phyloP scores from a whole-genome alignment of 1,140 invertebrate genomes.

The Drosophila auraria region DNA sequence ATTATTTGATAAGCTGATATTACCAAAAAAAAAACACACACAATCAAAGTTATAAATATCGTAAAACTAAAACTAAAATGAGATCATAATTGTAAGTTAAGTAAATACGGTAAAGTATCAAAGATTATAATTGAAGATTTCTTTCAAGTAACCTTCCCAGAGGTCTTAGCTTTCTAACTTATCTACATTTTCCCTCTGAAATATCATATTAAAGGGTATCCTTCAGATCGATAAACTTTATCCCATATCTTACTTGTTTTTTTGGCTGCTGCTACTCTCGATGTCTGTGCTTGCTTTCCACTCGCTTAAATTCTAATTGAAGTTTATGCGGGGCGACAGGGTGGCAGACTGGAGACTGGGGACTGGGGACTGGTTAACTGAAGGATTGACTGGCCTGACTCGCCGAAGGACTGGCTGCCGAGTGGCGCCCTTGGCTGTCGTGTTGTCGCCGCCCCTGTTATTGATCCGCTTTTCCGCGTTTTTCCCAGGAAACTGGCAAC shows the following conservation, averaged over 20 bases:
- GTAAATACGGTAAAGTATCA: not conserved
- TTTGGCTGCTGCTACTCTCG: constrained; percentile 10
- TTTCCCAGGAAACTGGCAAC: constrained; percentile 59
- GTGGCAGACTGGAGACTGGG: constrained; percentile 1
- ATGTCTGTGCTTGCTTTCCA: constrained; percentile 43
- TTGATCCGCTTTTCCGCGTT: constrained; percentile 59
- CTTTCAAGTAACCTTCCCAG: not conserved
- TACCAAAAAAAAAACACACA: not conserved
- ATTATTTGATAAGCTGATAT: constrained; percentile 10
- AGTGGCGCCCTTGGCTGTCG: constrained; percentile 63
- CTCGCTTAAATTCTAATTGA: constrained; percentile 69
- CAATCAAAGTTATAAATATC: not conserved
- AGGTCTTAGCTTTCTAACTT: no score
- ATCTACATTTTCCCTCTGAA: not conserved
- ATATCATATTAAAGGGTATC: not conserved
- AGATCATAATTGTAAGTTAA: constrained; percentile 11
- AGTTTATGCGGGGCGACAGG: constrained; percentile 54
- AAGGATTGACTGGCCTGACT: constrained; percentile 37
- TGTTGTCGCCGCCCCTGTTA: constrained; percentile 46
- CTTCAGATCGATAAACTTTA: not conserved
- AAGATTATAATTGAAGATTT: not conserved
- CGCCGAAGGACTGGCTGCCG: constrained; percentile 24
- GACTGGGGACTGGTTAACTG: constrained; percentile 29
- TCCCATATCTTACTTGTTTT: not conserved
- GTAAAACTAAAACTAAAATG: constrained; percentile 2